Evolutionary conservation across 2,888 invertebrate species (phyloP).

Genomic region (Dilophus febrilis): DNA sequence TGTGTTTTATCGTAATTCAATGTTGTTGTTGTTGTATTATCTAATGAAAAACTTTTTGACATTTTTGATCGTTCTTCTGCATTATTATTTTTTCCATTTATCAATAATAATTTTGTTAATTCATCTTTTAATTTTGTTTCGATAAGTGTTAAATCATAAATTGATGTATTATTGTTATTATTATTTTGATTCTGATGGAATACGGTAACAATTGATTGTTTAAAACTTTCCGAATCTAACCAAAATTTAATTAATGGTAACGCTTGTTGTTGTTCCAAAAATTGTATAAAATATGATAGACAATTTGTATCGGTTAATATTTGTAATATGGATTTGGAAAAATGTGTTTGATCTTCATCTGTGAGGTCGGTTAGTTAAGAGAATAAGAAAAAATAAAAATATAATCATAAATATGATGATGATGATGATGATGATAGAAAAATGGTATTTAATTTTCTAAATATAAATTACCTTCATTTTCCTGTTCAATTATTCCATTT

Average conservation of each 20-base stretch:
- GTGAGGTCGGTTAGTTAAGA: too few relatives aligned
- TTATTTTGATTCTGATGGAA: constrained; percentile 3
- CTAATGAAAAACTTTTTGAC: neutral
- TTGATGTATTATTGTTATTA: neutral
- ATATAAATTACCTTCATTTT: too few relatives aligned
- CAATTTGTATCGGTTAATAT: constrained; percentile 63
- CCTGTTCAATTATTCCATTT: too few relatives aligned
- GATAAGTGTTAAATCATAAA: constrained; percentile 2
- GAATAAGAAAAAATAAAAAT: too few relatives aligned
- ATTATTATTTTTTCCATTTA: neutral
- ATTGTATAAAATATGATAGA: constrained; percentile 69
- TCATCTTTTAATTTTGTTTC: neutral
- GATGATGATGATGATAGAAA: too few relatives aligned
- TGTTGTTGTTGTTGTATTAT: constrained; percentile 4
- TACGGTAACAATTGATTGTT: constrained; percentile 24
- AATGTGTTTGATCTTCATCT: too few relatives aligned
- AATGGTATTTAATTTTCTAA: too few relatives aligned
- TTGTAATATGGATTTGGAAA: constrained; percentile 50
- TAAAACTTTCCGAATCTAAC: constrained; percentile 56
- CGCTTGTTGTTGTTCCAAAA: constrained; percentile 58
- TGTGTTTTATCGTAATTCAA: constrained; percentile 16
- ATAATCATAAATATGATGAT: too few relatives aligned
- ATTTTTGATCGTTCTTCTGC: neutral
- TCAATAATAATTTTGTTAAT: neutral
- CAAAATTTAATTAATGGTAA: constrained; percentile 53